Percentiles rank a stretch among this genome's conserved stretches.
These are phyloP conservation scores for Piezodorus guildinii DNA, from an alignment of 1,140 invertebrate genomes.

Conservation along the genomic window DNA sequence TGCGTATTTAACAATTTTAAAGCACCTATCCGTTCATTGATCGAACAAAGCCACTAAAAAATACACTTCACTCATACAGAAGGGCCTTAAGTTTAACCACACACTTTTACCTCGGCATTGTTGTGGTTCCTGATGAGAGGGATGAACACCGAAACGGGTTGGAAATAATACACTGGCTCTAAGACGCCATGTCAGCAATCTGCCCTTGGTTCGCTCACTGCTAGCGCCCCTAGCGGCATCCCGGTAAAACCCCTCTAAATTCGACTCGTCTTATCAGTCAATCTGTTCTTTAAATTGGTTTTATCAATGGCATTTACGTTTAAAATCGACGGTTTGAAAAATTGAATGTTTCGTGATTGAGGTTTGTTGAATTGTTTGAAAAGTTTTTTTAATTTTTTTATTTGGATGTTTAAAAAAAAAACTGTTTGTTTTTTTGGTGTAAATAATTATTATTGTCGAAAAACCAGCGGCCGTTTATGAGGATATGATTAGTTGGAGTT, in stretches of 20 bases:
- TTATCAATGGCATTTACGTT: background rate
- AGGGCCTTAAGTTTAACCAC: no score
- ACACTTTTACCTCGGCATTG: constrained; percentile 20
- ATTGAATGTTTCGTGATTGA: background rate
- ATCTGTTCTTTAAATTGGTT: background rate
- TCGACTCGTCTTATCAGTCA: background rate
- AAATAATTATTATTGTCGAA: no score
- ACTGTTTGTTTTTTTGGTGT: no score
- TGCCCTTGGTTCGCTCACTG: constrained; percentile 15
- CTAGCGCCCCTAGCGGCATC: constrained; percentile 19
- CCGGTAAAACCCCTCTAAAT: constrained; percentile 10
- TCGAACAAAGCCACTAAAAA: no score
- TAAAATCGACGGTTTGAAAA: background rate
- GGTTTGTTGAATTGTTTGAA: background rate
- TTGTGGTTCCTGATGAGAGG: constrained; percentile 19
- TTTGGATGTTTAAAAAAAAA: background rate
- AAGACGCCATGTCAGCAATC: constrained; percentile 27
- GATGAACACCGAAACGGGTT: constrained; percentile 21
- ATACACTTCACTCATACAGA: no score
- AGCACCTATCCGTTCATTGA: background rate
- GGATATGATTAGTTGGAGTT: background rate
- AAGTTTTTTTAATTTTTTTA: no score
- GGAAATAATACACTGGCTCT: constrained; percentile 20
- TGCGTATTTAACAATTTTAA: constrained; percentile 25
- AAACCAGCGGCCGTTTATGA: background rate